phyloP scores from a whole-genome alignment of 1,140 invertebrate genomes.

The Nymphalis io region DNA sequence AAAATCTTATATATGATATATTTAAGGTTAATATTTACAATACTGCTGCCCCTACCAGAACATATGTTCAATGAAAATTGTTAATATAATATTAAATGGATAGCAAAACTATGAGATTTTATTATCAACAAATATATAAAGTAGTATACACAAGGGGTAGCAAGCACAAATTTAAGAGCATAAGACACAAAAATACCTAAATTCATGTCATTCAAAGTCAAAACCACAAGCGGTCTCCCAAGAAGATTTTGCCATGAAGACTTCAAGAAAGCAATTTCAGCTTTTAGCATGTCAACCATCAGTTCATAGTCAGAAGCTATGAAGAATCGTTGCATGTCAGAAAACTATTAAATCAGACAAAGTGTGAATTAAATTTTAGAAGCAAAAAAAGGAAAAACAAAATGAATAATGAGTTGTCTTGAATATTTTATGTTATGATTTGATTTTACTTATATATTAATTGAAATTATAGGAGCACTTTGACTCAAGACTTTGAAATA shows the following conservation, averaged over 20 bases:
- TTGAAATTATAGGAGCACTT: too few species aligned
- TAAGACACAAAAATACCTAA: constrained; percentile 87
- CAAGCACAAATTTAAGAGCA: constrained; percentile 47
- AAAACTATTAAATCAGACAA: constrained; percentile 88
- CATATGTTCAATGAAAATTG: not conserved
- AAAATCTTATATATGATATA: constrained; percentile 11
- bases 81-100: constrained; percentile 5
- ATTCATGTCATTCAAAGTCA: constrained; percentile 93
- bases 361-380: constrained; percentile 37
- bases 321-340: constrained; percentile 97
- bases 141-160: constrained; percentile 31
- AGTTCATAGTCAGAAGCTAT: constrained; percentile 97
- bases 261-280: constrained; percentile 97
- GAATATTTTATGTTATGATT: too few species aligned
- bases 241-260: constrained; percentile 97
- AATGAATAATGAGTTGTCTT: constrained; percentile 11
- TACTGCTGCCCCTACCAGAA: not conserved
- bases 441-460: too few species aligned
- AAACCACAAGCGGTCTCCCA: constrained; percentile 93
- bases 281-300: constrained; percentile 98
- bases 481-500: too few species aligned
- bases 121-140: not conserved
- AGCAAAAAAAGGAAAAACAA: constrained; percentile 9
- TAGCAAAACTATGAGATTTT: not conserved
- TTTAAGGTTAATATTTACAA: not conserved